Evolutionary conservation across 2,113 vertebrate genomes (phyloP).

Genomic region (Myotis davidii): DNA sequence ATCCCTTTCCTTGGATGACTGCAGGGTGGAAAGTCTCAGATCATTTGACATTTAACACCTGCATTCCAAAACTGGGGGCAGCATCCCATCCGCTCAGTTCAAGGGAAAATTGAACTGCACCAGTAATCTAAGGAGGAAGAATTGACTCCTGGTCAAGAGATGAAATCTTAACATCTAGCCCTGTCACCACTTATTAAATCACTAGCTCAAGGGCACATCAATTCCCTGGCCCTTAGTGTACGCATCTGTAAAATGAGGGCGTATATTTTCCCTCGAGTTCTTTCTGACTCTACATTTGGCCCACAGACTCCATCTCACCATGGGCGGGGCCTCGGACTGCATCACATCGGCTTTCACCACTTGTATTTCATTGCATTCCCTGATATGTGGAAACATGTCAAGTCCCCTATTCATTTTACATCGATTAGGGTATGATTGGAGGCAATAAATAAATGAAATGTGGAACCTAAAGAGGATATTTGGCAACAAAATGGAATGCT

Average conservation of each 20-base stretch:
- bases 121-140: background rate
- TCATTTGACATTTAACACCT: background rate
- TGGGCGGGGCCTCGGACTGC: background rate
- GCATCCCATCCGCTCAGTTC: background rate
- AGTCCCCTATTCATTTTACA: background rate
- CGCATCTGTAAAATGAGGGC: background rate
- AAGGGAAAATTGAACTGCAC: background rate
- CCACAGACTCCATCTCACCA: background rate
- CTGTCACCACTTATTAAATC: background rate
- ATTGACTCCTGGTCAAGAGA: background rate
- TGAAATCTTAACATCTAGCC: background rate
- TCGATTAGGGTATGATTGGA: background rate
- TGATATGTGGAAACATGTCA: background rate
- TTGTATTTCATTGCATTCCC: background rate
- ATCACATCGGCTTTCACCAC: background rate
- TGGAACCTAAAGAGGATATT: background rate
- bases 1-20: background rate
- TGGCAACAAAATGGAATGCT: background rate
- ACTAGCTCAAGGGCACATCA: background rate
- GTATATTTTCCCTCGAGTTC: too few species aligned
- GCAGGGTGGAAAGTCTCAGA: background rate
- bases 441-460: conserved; percentile 10
- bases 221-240: background rate
- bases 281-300: background rate
- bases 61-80: background rate